Percentiles rank a stretch among this genome's conserved stretches.
Conservation (phyloP, 2,888 invertebrate genomes). For the Machimus rusticus region DNA sequence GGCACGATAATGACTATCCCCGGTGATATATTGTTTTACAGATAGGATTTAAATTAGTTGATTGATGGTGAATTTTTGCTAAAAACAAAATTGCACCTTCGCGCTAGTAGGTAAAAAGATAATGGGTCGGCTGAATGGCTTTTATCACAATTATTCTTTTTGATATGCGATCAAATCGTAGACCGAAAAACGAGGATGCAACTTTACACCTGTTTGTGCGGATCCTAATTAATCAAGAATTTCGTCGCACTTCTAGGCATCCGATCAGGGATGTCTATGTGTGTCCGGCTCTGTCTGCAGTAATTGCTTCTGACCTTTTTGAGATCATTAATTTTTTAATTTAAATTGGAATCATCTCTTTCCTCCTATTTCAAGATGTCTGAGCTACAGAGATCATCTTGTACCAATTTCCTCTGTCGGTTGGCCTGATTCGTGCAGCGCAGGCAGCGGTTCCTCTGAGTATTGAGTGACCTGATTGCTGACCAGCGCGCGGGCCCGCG, state of each 20-base stretch:
- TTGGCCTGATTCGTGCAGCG: neutral
- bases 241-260: neutral
- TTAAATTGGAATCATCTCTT: constrained; percentile 28
- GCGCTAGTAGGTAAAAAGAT: neutral
- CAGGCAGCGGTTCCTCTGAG: constrained; percentile 15
- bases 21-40: constrained; percentile 47
- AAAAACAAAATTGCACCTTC: constrained; percentile 22
- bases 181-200: neutral
- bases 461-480: constrained; percentile 34
- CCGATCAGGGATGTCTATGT: neutral
- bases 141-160: neutral
- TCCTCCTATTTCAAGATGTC: constrained; percentile 21
- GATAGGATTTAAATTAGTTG: constrained; percentile 43
- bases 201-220: neutral
- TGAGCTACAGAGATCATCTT: constrained; percentile 10
- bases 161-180: neutral
- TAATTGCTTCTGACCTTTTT: constrained; percentile 10
- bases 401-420: constrained; percentile 39
- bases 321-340: constrained; percentile 27
- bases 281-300: neutral
- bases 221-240: neutral
- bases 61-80: constrained; percentile 28
- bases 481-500: constrained; percentile 2
- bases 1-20: constrained; percentile 41
- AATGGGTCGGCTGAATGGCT: neutral